Evolutionary conservation across 2,888 invertebrate species (phyloP), one percentile per base, ranked within the genome.

Genomic region (Eudasyphora cyanicolor): DNA sequence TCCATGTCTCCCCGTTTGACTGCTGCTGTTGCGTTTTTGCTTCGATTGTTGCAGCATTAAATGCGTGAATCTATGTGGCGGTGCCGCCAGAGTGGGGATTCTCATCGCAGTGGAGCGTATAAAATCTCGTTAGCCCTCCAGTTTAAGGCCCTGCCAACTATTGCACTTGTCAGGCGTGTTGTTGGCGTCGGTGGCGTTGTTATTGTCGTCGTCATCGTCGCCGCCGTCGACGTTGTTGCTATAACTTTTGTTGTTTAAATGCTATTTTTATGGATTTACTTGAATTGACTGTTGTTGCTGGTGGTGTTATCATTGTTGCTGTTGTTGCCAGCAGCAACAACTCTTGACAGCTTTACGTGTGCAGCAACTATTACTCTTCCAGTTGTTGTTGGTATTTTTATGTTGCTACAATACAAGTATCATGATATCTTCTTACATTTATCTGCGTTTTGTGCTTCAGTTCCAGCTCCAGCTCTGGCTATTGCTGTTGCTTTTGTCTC

Each of bases 311-410:
- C 51, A 1, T 14, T 76, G 32, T 27, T 76, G 27, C n/a, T 38
- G 54, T 21, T 82, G 71, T 49, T 78, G 6, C 67, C 35, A 17
- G 32, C 54, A 77, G 57, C 79, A 77, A 49, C 79, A 77, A n/a
- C n/a, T n/a, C n/a, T n/a, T 80, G 74, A 83, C 83, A 83, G 76
- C 51, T 45, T 84, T 84, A 81, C 81, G 84, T 84, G 84, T 76
- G 60, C 78, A 73, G 17, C 14, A 84, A 73, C 78, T 75, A 84
- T 84, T 81, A 76, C 71, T 74, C 29, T 77, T 73, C 54, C 0
- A 21, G n/a, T 51, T 17, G 49, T 51, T 51, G 49, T 14, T 17
- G 17, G 6, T 51, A n/a, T 29, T 12, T 35, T 57, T 35, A n/a
- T 76, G 64, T 78, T 78, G 70, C 57, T n/a, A n/a, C n/a, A n/a